Conservation (phyloP, 2,113 vertebrate species). For the Benthochromis sp. region DNA sequence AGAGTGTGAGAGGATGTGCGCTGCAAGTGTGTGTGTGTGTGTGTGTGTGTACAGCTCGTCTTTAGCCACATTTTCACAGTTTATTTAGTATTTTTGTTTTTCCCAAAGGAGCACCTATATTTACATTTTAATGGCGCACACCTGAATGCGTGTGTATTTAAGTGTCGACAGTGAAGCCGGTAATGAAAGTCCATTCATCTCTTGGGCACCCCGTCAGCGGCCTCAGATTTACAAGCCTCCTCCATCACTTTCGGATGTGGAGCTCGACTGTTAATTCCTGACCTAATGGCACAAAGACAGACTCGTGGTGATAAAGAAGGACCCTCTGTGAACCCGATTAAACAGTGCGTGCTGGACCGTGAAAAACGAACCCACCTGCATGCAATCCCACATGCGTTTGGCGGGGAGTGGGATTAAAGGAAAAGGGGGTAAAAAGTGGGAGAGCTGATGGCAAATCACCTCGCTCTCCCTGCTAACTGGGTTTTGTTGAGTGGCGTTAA, state of each 20-base stretch:
- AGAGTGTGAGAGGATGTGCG: background rate
- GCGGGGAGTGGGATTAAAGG: background rate
- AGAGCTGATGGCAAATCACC: background rate
- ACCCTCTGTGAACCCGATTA: background rate
- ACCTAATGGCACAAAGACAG: slow-evolving; percentile 1
- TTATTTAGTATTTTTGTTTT: background rate
- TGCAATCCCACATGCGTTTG: background rate
- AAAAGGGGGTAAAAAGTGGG: background rate
- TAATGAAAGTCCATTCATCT: slow-evolving; percentile 23
- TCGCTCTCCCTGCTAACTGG: background rate
- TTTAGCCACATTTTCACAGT: background rate
- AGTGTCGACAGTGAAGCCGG: background rate
- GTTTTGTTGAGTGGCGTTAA: slow-evolving; percentile 24
- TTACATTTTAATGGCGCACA: background rate
- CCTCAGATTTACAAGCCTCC: slow-evolving; percentile 29
- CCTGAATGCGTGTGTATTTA: background rate
- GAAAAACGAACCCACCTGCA: background rate
- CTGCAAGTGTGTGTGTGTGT: background rate
- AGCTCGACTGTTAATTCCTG: background rate
- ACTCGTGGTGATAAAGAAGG: background rate
- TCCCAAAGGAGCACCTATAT: background rate
- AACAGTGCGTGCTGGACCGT: background rate
- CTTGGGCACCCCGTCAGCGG: background rate
- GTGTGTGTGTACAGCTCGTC: background rate
- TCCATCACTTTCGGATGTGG: background rate